Percentiles rank a stretch among this genome's conserved stretches.
Evolutionary conservation across 2,113 vertebrate species (phyloP).

Genomic region (Arizona elegans): DNA sequence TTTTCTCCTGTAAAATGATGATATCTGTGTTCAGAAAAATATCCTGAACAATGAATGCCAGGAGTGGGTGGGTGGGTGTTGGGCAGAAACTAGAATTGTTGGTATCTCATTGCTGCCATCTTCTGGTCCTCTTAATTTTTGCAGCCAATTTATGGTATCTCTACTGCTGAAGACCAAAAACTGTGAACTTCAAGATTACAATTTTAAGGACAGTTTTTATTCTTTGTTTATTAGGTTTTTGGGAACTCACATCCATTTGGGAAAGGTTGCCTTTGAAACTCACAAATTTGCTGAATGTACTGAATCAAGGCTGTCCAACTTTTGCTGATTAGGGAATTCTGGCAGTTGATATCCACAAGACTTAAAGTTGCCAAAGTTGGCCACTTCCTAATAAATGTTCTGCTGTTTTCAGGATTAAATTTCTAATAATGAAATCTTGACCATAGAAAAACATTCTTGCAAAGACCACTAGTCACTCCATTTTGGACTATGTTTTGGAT

Average conservation of each 20-base stretch:
- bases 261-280: not conserved
- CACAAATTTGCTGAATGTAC: not conserved
- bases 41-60: not conserved
- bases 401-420: not conserved
- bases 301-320: not conserved
- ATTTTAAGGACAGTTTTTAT: not conserved
- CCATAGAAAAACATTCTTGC: not conserved
- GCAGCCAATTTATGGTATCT: not conserved
- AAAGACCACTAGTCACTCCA: not conserved
- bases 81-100: not conserved
- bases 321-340: not conserved
- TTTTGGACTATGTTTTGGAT: not conserved
- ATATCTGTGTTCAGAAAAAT: not conserved
- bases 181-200: not conserved
- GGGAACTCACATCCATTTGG: not conserved
- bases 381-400: not conserved
- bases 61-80: too few species aligned
- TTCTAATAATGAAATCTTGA: conserved; percentile 1
- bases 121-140: not conserved
- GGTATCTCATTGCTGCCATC: not conserved
- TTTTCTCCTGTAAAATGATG: not conserved
- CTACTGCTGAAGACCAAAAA: not conserved
- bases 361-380: not conserved
- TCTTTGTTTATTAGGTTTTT: not conserved
- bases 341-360: not conserved